Conservation (phyloP, 1,140 invertebrate species). For the Calephelis nemesis region DNA sequence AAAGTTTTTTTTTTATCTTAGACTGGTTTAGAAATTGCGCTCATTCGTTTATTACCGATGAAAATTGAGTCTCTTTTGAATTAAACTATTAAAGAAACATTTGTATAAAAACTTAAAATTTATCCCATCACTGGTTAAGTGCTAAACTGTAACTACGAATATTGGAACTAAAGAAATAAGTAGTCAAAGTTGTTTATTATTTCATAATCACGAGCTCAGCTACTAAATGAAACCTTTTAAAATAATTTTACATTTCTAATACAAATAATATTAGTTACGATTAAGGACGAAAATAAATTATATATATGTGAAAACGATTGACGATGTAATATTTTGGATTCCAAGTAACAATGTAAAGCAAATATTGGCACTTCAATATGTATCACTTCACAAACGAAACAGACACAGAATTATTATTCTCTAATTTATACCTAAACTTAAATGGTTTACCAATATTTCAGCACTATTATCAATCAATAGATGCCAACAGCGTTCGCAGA, state of each 20-base stretch:
- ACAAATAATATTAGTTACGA: background rate
- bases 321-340: background rate
- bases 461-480: background rate
- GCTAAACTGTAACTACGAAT: background rate
- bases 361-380: conserved; percentile 14
- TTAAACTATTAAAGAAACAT: too few relatives aligned
- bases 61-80: background rate
- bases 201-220: background rate
- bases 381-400: background rate
- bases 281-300: background rate
- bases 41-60: background rate
- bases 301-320: background rate
- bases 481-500: background rate
- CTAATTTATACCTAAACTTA: background rate
- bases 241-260: background rate
- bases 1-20: too few relatives aligned
- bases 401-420: background rate
- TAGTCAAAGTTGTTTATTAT: background rate
- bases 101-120: too few relatives aligned
- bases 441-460: background rate
- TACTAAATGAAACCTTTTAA: background rate
- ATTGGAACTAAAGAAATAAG: background rate
- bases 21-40: too few relatives aligned
- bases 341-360: conserved; percentile 9
- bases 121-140: too few relatives aligned